Evolutionary conservation across 2,113 vertebrate species (phyloP).

Genomic region (Riparia riparia): DNA sequence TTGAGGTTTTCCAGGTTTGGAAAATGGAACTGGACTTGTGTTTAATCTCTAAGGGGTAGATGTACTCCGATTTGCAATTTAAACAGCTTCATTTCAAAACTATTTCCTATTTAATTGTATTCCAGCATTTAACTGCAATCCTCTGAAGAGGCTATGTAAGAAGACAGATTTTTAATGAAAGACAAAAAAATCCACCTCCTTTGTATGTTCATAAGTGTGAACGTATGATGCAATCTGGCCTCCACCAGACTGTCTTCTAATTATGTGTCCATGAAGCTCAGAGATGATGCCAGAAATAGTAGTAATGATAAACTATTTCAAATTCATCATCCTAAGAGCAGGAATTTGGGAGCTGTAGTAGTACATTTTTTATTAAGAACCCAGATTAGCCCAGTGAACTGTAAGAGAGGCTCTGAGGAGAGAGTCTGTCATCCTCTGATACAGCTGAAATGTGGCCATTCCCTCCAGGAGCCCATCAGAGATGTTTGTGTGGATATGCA

Average conservation of each 20-base stretch:
- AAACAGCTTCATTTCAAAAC: not conserved
- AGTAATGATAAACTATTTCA: not conserved
- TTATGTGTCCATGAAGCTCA: not conserved
- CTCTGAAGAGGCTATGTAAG: not conserved
- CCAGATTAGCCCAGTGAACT: not conserved
- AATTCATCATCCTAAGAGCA: not conserved
- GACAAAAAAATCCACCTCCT: fast-evolving
- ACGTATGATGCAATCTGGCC: not conserved
- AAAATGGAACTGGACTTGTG: not conserved
- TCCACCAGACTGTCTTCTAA: not conserved
- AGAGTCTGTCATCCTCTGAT: not conserved
- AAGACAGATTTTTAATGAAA: not conserved
- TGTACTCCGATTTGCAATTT: not conserved
- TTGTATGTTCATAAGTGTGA: not conserved
- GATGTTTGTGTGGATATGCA: not conserved
- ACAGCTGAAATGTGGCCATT: not conserved
- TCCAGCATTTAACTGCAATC: not conserved
- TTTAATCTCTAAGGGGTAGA: not conserved
- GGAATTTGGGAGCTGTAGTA: not conserved
- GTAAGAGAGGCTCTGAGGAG: not conserved
- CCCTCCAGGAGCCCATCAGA: not conserved
- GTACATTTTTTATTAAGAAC: not conserved
- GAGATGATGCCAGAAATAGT: not conserved
- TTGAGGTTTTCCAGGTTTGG: not conserved
- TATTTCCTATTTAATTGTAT: not conserved